These are phyloP conservation scores for Diadophis punctatus DNA, from an alignment of 2,113 vertebrate genomes.

Conservation along the genomic window DNA sequence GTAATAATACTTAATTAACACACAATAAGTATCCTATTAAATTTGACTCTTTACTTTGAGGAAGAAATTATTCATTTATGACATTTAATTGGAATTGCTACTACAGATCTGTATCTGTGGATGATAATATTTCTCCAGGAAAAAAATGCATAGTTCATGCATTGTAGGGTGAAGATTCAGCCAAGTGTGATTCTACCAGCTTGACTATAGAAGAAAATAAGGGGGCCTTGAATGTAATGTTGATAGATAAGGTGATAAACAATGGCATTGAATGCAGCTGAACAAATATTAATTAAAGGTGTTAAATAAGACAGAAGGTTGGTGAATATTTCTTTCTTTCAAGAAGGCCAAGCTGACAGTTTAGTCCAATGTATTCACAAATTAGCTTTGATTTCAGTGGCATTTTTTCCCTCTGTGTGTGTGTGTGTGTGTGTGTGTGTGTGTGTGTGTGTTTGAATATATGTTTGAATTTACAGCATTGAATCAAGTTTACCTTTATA, in stretches of 20 bases:
- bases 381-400: background rate
- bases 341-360: background rate
- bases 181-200: background rate
- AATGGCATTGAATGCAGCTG: constrained; percentile 3
- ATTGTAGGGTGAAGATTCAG: constrained; percentile 33
- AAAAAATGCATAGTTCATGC: constrained; percentile 53
- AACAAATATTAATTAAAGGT: constrained; percentile 22
- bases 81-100: constrained; percentile 60
- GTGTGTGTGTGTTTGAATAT: background rate
- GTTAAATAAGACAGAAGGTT: constrained; percentile 5
- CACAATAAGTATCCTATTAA: constrained; percentile 60
- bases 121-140: constrained; percentile 41
- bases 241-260: background rate
- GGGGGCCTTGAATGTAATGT: background rate
- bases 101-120: constrained; percentile 57
- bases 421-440: background rate
- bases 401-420: background rate
- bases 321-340: background rate
- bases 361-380: background rate
- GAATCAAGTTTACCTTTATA: background rate
- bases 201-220: background rate
- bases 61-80: constrained; percentile 64
- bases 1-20: constrained; percentile 68
- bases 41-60: constrained; percentile 45
- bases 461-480: background rate